These are phyloP conservation scores for Cladopsammia gracilis DNA, from an alignment of 64 coral and sea anemone species.

Conservation along the genomic window DNA sequence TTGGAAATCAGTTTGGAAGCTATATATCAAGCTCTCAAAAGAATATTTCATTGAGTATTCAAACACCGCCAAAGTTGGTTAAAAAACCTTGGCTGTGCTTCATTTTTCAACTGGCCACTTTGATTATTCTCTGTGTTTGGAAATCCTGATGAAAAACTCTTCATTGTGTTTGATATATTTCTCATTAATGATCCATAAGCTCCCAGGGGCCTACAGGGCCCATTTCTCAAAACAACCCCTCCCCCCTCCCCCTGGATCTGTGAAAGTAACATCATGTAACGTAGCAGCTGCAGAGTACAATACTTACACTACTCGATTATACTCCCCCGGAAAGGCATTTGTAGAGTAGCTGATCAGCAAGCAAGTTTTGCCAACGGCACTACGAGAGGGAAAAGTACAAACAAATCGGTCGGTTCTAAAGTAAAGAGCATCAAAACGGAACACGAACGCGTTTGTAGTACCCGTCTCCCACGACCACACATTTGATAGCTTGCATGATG, in stretches of 20 bases:
- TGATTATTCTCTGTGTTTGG: too few relatives aligned
- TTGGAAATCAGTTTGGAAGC: too few relatives aligned
- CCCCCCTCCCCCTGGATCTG: neutral
- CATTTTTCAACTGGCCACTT: too few relatives aligned
- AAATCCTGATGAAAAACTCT: too few relatives aligned
- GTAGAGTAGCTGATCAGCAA: slow-evolving; percentile 93
- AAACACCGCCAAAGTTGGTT: too few relatives aligned
- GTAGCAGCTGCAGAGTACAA: neutral
- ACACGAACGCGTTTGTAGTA: neutral
- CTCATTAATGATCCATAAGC: too few relatives aligned
- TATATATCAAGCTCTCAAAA: too few relatives aligned
- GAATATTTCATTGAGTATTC: too few relatives aligned
- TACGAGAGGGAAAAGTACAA: slow-evolving; percentile 47
- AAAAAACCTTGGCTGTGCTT: too few relatives aligned
- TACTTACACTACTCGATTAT: slow-evolving; percentile 98
- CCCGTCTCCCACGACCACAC: slow-evolving; percentile 97
- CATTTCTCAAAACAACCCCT: too few relatives aligned
- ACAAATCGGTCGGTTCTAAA: slow-evolving; percentile 12
- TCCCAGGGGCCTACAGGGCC: too few relatives aligned
- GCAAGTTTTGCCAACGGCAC: slow-evolving; percentile 98
- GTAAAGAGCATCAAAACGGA: neutral
- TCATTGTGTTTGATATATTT: too few relatives aligned
- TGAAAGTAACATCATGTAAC: neutral
- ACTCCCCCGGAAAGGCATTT: slow-evolving; percentile 97
- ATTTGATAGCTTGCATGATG: slow-evolving; percentile 94